A percentile compares a stretch with the other conserved stretches of the same genome.
Evolutionary conservation across 2,113 vertebrate genomes (phyloP).

Genomic region (Sphyrna mokarran): DNA sequence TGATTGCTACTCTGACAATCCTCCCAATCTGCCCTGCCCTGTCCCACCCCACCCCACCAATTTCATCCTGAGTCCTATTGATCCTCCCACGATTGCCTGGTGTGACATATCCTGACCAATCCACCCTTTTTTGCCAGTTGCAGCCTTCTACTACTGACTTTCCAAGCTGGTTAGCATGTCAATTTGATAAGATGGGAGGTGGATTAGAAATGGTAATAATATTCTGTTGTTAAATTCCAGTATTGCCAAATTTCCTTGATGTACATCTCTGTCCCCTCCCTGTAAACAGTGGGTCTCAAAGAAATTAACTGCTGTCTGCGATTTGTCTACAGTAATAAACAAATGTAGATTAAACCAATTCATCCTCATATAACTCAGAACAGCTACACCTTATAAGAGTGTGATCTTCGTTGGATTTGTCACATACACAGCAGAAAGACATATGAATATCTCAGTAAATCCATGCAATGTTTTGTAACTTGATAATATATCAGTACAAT

Average conservation of each 20-base stretch:
- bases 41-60: too few species aligned
- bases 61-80: too few species aligned
- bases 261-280: too few species aligned
- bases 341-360: not conserved
- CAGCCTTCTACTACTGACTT: not conserved
- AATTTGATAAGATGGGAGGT: not conserved
- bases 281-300: not conserved
- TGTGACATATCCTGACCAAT: too few species aligned
- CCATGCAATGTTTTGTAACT: not conserved
- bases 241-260: not conserved
- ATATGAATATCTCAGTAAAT: not conserved
- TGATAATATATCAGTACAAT: not conserved
- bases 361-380: not conserved
- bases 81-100: too few species aligned
- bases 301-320: not conserved
- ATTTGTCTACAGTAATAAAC: not conserved
- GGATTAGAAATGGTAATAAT: not conserved
- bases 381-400: not conserved
- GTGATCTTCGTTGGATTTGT: not conserved
- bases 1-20: too few species aligned
- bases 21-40: too few species aligned
- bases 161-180: not conserved
- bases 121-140: not conserved
- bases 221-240: not conserved
- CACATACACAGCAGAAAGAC: not conserved